Conservation (phyloP, 2,797 vertebrate genomes). For the Sebastolobus altivelis region DNA sequence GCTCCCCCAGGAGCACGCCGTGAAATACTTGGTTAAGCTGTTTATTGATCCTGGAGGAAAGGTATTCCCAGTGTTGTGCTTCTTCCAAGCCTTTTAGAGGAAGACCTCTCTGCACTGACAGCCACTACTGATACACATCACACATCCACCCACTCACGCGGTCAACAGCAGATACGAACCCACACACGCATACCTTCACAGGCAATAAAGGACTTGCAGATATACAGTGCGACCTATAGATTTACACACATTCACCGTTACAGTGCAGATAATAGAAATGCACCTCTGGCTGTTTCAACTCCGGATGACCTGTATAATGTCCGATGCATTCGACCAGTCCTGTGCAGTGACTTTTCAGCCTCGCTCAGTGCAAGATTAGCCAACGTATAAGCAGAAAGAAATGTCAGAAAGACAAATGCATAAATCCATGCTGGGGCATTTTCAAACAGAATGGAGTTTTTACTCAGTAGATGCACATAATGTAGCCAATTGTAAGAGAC, state of each 20-base stretch:
- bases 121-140: constrained; percentile 71
- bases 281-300: background rate
- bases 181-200: constrained; percentile 29
- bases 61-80: constrained; percentile 67
- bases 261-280: background rate
- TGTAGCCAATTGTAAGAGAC: background rate
- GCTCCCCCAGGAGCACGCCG: constrained; percentile 47
- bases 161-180: constrained; percentile 10
- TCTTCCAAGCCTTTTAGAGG: constrained; percentile 65
- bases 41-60: constrained; percentile 75
- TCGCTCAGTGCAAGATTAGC: constrained; percentile 6
- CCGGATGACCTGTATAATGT: background rate
- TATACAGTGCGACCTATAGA: background rate
- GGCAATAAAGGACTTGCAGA: constrained; percentile 9
- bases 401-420: constrained; percentile 41
- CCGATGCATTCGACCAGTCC: background rate
- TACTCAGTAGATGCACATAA: background rate
- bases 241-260: background rate
- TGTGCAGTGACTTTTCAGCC: constrained; percentile 28
- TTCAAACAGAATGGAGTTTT: constrained; percentile 4
- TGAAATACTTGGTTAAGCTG: constrained; percentile 78
- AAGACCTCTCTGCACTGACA: constrained; percentile 50
- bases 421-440: constrained; percentile 20
- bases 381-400: background rate
- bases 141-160: constrained; percentile 57